Evolutionary conservation across 2,888 invertebrate species (phyloP), one percentile per base, ranked within the genome.

Genomic region (Phaedon cochleariae): DNA sequence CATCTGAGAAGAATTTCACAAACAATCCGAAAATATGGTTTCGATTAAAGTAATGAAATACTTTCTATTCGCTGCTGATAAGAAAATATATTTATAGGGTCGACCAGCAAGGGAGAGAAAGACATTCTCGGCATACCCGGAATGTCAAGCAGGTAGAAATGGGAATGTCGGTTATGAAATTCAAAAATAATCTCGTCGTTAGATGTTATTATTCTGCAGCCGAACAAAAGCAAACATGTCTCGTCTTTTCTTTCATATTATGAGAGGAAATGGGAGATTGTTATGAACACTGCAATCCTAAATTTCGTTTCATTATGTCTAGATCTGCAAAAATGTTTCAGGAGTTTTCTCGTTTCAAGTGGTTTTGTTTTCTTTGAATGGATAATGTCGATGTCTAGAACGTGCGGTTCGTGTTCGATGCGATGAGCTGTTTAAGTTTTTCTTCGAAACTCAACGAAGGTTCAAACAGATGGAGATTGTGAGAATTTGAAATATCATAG

Each of bases 91-190:
- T 67, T 67, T 69, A 65, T 69, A 67, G 64, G 68, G 62, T 51
- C 64, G 59, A 67, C 68, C 66, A 58, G 69, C 64, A 68, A 68
- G 66, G 64, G 69, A 65, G 65, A 69, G 67, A 72, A 72, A 67
- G 71, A 71, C 69, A 72, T 68, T 61, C 62, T 26, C 45, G 57
- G 60, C 45, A 60, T 59, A 60, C 61, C 63, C 66, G 73, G 73
- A 74, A 74, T 74, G 66, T 69, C 73, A 69, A 71, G 67, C 73
- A 74, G 73, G 71, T 72, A 72, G 69, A 62, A 68, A 69, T 67
- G 71, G 70, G 72, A 71, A 74, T 72, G 71, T 68, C 65, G 68
- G 69, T 73, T 73, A 72, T 71, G 69, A 67, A 68, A 69, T 65
- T 69, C 73, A 71, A 74, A 74, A 73, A 74, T 73, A 71, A 74